phyloP scores from a whole-genome alignment of 2,797 vertebrate genomes.

The Kryptolebias ocellatus region DNA sequence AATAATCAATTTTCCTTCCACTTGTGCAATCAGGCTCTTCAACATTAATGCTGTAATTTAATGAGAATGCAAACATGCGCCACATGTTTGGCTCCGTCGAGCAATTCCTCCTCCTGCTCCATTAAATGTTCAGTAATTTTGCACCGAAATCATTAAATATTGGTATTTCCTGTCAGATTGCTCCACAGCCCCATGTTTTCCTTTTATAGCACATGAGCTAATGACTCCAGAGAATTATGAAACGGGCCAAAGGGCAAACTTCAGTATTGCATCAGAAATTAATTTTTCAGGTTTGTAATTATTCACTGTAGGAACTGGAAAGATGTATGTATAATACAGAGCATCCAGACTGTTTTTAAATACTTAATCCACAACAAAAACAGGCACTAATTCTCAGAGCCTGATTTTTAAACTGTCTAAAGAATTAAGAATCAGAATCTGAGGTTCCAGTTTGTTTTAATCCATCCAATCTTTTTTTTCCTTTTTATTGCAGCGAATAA shows the following conservation, averaged over 20 bases:
- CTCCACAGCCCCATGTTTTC: slow-evolving; percentile 15
- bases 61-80: slow-evolving; percentile 3
- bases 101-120: slow-evolving; percentile 6
- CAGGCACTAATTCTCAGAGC: slow-evolving; percentile 36
- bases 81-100: neutral
- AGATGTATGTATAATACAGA: slow-evolving; percentile 58
- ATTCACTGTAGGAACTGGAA: slow-evolving; percentile 59
- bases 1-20: slow-evolving; percentile 21
- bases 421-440: slow-evolving; percentile 43
- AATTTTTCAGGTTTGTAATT: slow-evolving; percentile 60
- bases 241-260: slow-evolving; percentile 57
- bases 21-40: slow-evolving; percentile 16
- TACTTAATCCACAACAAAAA: slow-evolving; percentile 43
- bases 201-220: slow-evolving; percentile 23
- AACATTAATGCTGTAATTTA: slow-evolving; percentile 24
- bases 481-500: slow-evolving; percentile 67
- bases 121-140: slow-evolving; percentile 14
- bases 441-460: slow-evolving; percentile 22
- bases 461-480: slow-evolving; percentile 56
- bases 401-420: slow-evolving; percentile 53
- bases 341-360: slow-evolving; percentile 43
- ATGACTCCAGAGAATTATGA: slow-evolving; percentile 36
- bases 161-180: slow-evolving; percentile 18
- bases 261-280: slow-evolving; percentile 54
- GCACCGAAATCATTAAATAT: neutral